These are phyloP conservation scores for Stenurella melanura DNA, from an alignment of 2,888 invertebrate genomes.

Conservation along the genomic window DNA sequence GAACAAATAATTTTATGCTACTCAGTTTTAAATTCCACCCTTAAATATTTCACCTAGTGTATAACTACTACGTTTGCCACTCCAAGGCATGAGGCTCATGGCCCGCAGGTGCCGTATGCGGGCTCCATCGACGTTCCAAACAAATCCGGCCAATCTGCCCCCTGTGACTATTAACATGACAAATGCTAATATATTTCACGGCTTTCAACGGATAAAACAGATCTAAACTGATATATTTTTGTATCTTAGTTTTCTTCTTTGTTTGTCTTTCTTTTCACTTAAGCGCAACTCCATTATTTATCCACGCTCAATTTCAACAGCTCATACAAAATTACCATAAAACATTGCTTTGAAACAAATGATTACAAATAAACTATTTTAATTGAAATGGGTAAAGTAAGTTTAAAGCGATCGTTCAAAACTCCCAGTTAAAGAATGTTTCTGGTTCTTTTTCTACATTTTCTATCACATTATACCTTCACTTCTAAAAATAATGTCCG, in stretches of 20 bases:
- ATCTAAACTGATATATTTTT: conserved; percentile 71
- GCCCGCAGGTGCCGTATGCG: conserved; percentile 68
- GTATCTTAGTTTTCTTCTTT: conserved; percentile 64
- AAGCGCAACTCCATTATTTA: conserved; percentile 60
- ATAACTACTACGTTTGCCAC: conserved; percentile 10
- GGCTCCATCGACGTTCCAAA: conserved; percentile 64
- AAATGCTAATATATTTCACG: conserved; percentile 74
- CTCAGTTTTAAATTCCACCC: neutral
- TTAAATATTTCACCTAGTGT: conserved; percentile 17
- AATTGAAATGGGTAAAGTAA: too few relatives aligned
- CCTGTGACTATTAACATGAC: conserved; percentile 73
- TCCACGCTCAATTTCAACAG: conserved; percentile 31
- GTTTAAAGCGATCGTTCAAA: too few relatives aligned
- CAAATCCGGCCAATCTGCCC: conserved; percentile 72
- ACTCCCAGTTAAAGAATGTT: too few relatives aligned
- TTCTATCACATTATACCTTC: too few relatives aligned
- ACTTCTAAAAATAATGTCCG: too few relatives aligned
- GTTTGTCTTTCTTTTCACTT: conserved; percentile 62
- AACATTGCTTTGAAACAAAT: neutral
- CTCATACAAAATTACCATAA: conserved; percentile 2
- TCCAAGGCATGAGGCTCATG: conserved; percentile 31
- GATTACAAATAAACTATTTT: neutral
- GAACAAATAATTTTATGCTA: neutral
- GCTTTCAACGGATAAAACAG: conserved; percentile 71
- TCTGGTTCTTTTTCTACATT: too few relatives aligned